A percentile compares a stretch with the other conserved stretches of the same genome.
Conservation (phyloP, 2,797 vertebrate species). For the Rhinoraja longicauda region DNA sequence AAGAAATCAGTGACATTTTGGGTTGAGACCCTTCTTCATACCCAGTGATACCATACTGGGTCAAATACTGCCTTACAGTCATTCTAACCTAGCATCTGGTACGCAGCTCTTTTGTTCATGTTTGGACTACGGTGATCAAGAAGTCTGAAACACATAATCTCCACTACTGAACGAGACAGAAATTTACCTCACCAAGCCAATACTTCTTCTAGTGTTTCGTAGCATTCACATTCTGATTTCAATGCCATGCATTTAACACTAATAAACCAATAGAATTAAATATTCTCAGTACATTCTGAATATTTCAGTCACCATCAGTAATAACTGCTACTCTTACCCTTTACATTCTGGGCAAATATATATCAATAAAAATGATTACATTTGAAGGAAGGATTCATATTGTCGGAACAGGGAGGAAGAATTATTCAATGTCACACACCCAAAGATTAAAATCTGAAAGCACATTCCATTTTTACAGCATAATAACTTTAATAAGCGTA, state of each 20-base stretch:
- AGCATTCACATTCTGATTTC: background rate
- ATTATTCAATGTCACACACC: background rate
- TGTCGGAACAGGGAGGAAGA: background rate
- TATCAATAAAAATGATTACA: background rate
- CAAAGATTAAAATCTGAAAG: background rate
- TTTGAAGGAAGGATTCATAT: background rate
- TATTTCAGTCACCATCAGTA: background rate
- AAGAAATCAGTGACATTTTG: no score
- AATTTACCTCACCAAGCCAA: background rate
- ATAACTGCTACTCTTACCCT: background rate
- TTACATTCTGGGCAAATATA: background rate
- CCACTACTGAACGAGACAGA: background rate
- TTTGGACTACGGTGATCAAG: no score
- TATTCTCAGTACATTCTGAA: background rate
- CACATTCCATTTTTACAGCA: background rate
- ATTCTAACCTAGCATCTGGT: no score
- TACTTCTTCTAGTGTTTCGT: background rate
- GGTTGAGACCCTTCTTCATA: no score
- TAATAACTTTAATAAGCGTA: background rate
- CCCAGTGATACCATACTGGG: no score
- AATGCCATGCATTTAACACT: background rate
- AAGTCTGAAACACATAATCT: background rate
- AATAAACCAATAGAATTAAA: background rate
- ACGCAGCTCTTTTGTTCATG: no score
- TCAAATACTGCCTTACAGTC: no score